A percentile compares a stretch with the other conserved stretches of the same genome.
Evolutionary conservation across 2,888 invertebrate species (phyloP).

Genomic region (Acheta domesticus): DNA sequence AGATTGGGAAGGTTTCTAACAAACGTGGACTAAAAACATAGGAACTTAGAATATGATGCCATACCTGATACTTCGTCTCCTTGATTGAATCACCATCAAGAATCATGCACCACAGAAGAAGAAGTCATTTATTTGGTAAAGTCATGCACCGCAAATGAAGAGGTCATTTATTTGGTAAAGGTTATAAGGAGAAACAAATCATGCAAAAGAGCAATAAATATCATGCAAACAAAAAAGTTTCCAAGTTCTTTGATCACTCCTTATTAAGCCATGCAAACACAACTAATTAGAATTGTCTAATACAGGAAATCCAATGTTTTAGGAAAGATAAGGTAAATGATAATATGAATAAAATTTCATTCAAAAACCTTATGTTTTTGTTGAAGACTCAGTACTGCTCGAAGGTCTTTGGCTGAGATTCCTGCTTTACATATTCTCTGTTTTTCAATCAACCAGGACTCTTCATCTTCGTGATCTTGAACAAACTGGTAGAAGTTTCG

Average conservation of each 20-base stretch:
- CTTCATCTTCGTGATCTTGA: conserved; percentile 96
- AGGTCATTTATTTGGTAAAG: neutral
- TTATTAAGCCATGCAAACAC: too few relatives aligned
- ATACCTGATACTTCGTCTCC: conserved; percentile 33
- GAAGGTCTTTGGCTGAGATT: conserved; percentile 89
- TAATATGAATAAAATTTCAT: neutral
- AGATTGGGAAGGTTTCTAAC: too few relatives aligned
- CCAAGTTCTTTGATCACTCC: too few relatives aligned
- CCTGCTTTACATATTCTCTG: conserved; percentile 88
- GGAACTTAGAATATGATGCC: neutral
- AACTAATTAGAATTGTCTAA: neutral
- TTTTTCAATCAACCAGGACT: conserved; percentile 94
- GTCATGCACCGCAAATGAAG: neutral
- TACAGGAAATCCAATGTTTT: neutral
- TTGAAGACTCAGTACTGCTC: conserved; percentile 81
- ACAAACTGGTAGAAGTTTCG: conserved; percentile 91
- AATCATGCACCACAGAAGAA: neutral
- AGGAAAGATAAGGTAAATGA: neutral
- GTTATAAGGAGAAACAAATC: neutral
- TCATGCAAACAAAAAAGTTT: neutral
- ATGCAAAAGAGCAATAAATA: neutral
- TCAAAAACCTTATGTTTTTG: conserved; percentile 81
- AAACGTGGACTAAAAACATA: neutral
- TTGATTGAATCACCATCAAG: neutral
- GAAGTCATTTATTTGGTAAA: neutral